Evolutionary conservation across 2,888 invertebrate species (phyloP).

Genomic region (Tuta absoluta): DNA sequence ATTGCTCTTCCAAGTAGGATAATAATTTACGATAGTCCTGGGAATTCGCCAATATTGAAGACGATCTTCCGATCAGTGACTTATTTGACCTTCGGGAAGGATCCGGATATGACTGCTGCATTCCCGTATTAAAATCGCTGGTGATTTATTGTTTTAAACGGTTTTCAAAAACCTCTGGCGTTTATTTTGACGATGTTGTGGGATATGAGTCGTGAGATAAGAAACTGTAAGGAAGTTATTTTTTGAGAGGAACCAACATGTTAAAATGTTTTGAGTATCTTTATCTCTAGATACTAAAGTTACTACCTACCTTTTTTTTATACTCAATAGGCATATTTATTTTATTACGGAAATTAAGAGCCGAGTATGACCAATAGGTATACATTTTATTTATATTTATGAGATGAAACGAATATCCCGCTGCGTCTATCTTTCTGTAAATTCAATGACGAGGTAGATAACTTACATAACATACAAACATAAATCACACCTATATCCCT

Average conservation of each 20-base stretch:
- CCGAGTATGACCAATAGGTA: too few species aligned
- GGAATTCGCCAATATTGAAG: slow-evolving; percentile 65
- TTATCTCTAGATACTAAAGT: too few species aligned
- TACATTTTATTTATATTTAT: too few species aligned
- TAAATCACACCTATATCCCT: too few species aligned
- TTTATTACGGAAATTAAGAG: too few species aligned
- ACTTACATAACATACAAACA: too few species aligned
- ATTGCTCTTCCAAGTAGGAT: neutral
- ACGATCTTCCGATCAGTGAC: slow-evolving; percentile 44
- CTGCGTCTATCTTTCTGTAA: too few species aligned
- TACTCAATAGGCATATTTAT: too few species aligned
- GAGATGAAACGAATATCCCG: too few species aligned
- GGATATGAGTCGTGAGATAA: neutral
- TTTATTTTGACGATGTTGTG: neutral
- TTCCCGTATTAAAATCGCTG: slow-evolving; percentile 7
- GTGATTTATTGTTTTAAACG: slow-evolving; percentile 13
- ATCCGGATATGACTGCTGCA: neutral
- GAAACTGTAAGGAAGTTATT: neutral
- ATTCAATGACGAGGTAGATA: too few species aligned
- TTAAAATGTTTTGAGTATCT: too few species aligned
- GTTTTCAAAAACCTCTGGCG: neutral
- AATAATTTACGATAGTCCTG: slow-evolving; percentile 66
- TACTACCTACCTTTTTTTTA: too few species aligned
- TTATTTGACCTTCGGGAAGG: slow-evolving; percentile 72
- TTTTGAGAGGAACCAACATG: neutral